These are phyloP conservation scores for Otus scops DNA, from an alignment of 2,797 vertebrate species.

Conservation along the genomic window DNA sequence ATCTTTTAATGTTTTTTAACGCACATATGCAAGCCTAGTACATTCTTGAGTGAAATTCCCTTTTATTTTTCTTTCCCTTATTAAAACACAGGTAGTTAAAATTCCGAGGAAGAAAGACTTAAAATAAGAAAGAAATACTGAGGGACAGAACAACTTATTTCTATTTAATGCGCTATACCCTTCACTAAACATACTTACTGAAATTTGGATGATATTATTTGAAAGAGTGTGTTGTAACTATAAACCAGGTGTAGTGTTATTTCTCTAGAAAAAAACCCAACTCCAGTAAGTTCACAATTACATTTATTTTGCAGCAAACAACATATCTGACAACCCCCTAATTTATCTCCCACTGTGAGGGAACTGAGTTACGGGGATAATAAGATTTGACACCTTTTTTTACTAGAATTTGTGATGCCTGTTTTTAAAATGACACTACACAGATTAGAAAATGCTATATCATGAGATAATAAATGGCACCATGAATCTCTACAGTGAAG, in stretches of 20 bases:
- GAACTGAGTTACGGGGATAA: not conserved
- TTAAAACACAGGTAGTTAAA: conserved; percentile 14
- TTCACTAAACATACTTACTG: not conserved
- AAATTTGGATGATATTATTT: not conserved
- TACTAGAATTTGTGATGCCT: conserved; percentile 11
- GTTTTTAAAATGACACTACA: conserved; percentile 31
- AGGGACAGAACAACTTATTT: not conserved
- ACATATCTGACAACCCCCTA: not conserved
- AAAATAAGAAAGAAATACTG: not conserved
- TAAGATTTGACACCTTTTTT: conserved; percentile 22
- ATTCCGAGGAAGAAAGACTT: not conserved
- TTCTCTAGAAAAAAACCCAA: not conserved
- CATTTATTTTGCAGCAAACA: not conserved
- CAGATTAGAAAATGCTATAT: conserved; percentile 48
- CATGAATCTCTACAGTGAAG: conserved; percentile 6
- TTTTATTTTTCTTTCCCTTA: not conserved
- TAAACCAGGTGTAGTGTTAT: not conserved
- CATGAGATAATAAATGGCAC: conserved; percentile 43
- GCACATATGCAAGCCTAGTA: not conserved
- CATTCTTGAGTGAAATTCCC: not conserved
- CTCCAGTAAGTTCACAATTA: not conserved
- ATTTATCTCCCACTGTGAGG: not conserved
- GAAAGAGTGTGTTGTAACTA: not conserved
- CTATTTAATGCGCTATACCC: not conserved
- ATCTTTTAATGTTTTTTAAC: conserved; percentile 2